Evolutionary conservation across 2,113 vertebrate genomes (phyloP).

Genomic region (Dasyurus viverrinus): DNA sequence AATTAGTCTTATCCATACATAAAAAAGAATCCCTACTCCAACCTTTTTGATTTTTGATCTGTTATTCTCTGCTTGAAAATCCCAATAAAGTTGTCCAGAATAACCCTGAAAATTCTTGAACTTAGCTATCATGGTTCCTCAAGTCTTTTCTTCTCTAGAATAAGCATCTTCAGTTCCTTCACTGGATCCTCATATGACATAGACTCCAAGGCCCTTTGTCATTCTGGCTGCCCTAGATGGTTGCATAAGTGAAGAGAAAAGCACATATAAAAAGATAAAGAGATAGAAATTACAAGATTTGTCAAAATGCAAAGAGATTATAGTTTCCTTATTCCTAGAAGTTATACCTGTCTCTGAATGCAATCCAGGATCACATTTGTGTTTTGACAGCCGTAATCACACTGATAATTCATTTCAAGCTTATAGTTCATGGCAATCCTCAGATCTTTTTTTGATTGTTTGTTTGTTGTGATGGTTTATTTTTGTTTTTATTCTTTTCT

Average conservation of each 20-base stretch:
- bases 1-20: neutral
- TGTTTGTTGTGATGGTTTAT: too few species aligned
- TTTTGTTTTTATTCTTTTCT: neutral
- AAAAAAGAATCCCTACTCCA: neutral
- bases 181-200: neutral
- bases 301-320: neutral
- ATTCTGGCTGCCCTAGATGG: neutral
- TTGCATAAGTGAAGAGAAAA: neutral
- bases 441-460: neutral
- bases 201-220: neutral
- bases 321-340: neutral
- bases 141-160: neutral
- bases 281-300: neutral
- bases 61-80: neutral
- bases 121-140: neutral
- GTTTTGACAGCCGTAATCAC: neutral
- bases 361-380: neutral
- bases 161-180: neutral
- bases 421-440: neutral
- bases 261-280: neutral
- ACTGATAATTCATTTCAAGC: neutral
- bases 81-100: neutral
- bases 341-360: neutral
- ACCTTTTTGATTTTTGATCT: neutral
- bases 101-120: neutral